These are phyloP conservation scores for Zenarchopterus dispar DNA, from an alignment of 2,797 vertebrate genomes.

Conservation along the genomic window DNA sequence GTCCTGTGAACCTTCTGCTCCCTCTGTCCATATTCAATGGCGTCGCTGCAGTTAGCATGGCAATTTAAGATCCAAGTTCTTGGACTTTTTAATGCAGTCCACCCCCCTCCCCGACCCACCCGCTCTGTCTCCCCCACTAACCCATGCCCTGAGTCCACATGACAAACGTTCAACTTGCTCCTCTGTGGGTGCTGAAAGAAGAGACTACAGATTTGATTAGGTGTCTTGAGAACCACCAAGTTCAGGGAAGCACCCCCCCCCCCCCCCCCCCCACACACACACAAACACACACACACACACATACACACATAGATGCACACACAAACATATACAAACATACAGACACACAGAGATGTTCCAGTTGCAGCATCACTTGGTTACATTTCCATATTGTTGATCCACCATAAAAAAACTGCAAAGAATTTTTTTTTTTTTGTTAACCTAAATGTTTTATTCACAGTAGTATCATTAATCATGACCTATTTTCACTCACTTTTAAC, in stretches of 20 bases:
- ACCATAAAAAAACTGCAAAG: no score
- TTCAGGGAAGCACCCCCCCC: constrained; percentile 51
- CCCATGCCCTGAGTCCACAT: constrained; percentile 27
- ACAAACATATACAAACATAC: no score
- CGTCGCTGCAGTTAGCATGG: constrained; percentile 80
- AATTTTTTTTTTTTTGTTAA: no score
- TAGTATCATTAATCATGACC: no score
- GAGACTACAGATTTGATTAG: constrained; percentile 39
- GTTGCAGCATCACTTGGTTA: no score
- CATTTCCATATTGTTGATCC: no score
- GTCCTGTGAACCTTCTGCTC: constrained; percentile 92
- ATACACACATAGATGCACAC: not conserved
- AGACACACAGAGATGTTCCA: no score
- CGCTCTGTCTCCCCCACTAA: constrained; percentile 1
- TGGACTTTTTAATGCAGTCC: constrained; percentile 47
- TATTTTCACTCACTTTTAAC: no score
- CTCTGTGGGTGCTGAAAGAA: constrained; percentile 27
- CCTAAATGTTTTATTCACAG: no score
- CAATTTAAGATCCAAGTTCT: constrained; percentile 82
- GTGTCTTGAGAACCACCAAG: constrained; percentile 56
- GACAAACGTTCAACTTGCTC: constrained; percentile 50
- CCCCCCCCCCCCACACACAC: no score
- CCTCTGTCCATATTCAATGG: constrained; percentile 79
- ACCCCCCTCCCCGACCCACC: not conserved
- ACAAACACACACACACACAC: not conserved